Conservation (phyloP, 92 coral and sea anemone genomes). For the Isaurus tuberculatus region DNA sequence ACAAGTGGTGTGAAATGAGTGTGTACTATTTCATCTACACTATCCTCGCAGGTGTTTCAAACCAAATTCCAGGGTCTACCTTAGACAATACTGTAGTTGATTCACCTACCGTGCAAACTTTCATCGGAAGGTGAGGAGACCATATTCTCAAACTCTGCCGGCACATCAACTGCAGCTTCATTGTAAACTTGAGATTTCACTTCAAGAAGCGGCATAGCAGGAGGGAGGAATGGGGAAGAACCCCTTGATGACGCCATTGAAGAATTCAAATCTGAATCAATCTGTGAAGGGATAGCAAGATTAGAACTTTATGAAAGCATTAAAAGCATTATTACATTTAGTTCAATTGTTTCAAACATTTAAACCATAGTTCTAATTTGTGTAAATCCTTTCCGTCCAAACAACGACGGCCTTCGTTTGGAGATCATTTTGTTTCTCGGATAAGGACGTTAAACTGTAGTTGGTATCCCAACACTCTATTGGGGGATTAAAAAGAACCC, state of each 20-base stretch:
- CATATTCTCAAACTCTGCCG: constrained; percentile 65
- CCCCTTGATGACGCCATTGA: constrained; percentile 90
- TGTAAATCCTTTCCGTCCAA: too few relatives aligned
- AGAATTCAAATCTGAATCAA: constrained; percentile 89
- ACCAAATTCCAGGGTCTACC: background rate
- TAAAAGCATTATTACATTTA: background rate
- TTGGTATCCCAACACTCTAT: too few relatives aligned
- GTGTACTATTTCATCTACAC: too few relatives aligned
- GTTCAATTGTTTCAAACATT: too few relatives aligned
- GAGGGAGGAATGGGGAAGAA: constrained; percentile 94
- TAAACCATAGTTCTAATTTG: too few relatives aligned
- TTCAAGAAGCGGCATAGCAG: constrained; percentile 92
- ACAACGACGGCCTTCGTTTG: too few relatives aligned
- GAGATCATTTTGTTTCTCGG: too few relatives aligned
- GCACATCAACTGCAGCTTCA: constrained; percentile 83
- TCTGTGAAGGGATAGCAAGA: constrained; percentile 44
- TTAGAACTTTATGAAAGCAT: background rate
- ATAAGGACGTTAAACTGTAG: too few relatives aligned
- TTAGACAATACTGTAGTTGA: background rate
- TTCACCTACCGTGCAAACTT: constrained; percentile 35
- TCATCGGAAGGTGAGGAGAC: constrained; percentile 55
- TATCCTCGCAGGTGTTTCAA: background rate
- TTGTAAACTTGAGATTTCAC: constrained; percentile 77
- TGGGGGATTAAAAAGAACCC: too few relatives aligned
- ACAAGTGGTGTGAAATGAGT: background rate